Evolutionary conservation across 2,113 vertebrate species (phyloP).

Genomic region (Boulengeromyrus knoepffleri): DNA sequence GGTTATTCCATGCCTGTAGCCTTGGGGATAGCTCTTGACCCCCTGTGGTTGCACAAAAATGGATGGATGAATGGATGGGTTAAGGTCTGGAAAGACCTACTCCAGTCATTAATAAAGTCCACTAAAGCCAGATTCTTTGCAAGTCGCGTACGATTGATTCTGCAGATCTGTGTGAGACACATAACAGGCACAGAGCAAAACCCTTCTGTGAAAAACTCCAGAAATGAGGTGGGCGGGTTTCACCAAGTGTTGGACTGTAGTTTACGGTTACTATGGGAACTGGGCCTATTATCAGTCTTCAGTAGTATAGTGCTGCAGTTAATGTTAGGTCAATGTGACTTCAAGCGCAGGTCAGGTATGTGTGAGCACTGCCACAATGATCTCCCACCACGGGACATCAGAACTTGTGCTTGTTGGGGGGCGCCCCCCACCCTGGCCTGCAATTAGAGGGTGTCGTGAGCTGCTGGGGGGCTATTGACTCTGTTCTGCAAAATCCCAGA

Average conservation of each 20-base stretch:
- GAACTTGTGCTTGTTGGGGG: background rate
- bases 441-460: background rate
- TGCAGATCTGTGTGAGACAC: background rate
- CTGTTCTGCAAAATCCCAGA: background rate
- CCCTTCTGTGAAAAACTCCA: background rate
- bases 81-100: background rate
- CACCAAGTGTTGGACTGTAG: slow-evolving; percentile 6
- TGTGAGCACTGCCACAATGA: background rate
- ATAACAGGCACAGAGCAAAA: background rate
- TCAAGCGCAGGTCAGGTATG: background rate
- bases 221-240: slow-evolving; percentile 9
- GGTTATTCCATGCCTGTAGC: no score
- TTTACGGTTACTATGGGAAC: slow-evolving; percentile 42
- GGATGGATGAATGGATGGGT: background rate
- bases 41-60: background rate
- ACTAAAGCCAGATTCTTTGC: background rate
- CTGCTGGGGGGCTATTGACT: background rate
- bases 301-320: slow-evolving; percentile 21
- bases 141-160: background rate
- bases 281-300: slow-evolving; percentile 32
- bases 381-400: background rate
- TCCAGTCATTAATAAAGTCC: background rate
- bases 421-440: background rate
- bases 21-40: background rate
- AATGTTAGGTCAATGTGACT: background rate